Evolutionary conservation across 2,888 invertebrate species (phyloP).

Genomic region (Conistra vaccinii): DNA sequence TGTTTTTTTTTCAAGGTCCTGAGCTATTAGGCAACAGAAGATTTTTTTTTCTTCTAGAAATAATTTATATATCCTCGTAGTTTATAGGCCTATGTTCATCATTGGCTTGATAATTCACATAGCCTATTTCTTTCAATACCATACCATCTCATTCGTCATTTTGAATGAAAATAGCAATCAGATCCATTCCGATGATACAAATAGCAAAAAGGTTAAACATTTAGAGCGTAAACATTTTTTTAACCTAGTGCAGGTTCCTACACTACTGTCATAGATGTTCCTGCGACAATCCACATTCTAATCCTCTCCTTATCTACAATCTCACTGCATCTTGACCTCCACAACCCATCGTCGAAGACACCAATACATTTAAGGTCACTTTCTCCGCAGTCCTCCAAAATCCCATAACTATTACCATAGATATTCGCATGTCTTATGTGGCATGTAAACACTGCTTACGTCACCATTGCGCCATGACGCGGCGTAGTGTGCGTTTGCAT

Average conservation of each 20-base stretch:
- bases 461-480: slow-evolving; percentile 26
- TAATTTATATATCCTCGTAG: no score
- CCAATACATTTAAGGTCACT: slow-evolving; percentile 10
- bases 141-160: background rate
- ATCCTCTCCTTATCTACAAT: background rate
- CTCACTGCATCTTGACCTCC: background rate
- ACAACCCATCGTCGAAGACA: background rate
- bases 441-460: slow-evolving; percentile 30
- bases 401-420: slow-evolving; percentile 5
- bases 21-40: background rate
- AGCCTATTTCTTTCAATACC: background rate
- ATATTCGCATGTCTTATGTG: background rate
- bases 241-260: background rate
- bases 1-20: background rate
- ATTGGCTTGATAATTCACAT: background rate
- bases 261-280: background rate
- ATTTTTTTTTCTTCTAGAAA: background rate
- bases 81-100: background rate
- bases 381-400: background rate
- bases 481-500: slow-evolving; percentile 15
- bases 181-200: background rate
- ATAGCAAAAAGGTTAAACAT: background rate
- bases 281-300: background rate
- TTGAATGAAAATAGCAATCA: background rate
- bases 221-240: background rate